Evolutionary conservation across 2,888 invertebrate species (phyloP).

Genomic region (Lepidocyrtinus sp.): DNA sequence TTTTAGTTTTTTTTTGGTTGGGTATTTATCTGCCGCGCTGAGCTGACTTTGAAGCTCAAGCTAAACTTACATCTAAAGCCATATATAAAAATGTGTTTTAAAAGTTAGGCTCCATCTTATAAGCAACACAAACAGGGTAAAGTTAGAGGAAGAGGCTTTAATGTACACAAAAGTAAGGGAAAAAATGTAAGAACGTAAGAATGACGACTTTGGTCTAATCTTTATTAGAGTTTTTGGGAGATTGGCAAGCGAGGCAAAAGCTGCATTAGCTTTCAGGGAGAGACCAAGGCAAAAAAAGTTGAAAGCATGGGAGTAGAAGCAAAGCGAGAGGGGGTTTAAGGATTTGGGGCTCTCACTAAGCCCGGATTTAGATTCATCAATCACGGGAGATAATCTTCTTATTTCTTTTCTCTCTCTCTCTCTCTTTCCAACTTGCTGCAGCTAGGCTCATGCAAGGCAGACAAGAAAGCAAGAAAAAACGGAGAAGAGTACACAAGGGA

Average conservation of each 20-base stretch:
- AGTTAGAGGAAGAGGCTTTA: conserved; percentile 35
- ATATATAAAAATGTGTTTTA: conserved; percentile 23
- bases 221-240: conserved; percentile 70
- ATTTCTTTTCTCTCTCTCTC: conserved; percentile 68
- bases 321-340: conserved; percentile 57
- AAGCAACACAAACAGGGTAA: conserved; percentile 21
- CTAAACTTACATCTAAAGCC: conserved; percentile 3
- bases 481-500: conserved; percentile 52
- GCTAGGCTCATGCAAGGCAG: conserved; percentile 2
- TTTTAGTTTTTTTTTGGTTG: conserved; percentile 51
- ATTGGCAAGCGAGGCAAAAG: conserved; percentile 68
- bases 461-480: conserved; percentile 13
- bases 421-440: conserved; percentile 22
- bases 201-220: conserved; percentile 68
- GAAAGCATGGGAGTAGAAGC: conserved; percentile 30
- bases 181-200: conserved; percentile 50
- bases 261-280: conserved; percentile 57
- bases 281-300: conserved; percentile 15
- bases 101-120: conserved; percentile 37
- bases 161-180: conserved; percentile 23
- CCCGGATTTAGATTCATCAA: conserved; percentile 71
- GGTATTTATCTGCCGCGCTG: conserved; percentile 60
- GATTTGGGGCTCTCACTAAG: conserved; percentile 69
- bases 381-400: conserved; percentile 71
- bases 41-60: conserved; percentile 49